phyloP scores from a whole-genome alignment of 2,797 vertebrate genomes.

The Austrolebias charrua region DNA sequence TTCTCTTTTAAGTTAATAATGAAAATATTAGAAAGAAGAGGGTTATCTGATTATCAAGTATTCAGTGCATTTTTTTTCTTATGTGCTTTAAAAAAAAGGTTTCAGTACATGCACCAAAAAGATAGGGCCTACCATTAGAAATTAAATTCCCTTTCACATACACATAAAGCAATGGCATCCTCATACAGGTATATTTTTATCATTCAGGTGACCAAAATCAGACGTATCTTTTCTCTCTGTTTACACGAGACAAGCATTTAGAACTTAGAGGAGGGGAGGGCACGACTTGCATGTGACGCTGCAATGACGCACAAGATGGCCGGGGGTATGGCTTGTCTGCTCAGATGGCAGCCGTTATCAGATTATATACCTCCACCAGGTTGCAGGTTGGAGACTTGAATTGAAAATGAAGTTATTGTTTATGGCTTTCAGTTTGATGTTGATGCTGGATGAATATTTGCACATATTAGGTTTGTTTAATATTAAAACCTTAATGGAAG shows the following conservation, averaged over 20 bases:
- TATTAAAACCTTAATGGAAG: not conserved
- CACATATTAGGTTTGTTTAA: not conserved
- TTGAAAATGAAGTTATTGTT: conserved; percentile 16
- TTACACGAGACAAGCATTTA: conserved; percentile 24
- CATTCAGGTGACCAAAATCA: conserved; percentile 29
- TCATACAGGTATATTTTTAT: conserved; percentile 11
- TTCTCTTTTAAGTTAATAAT: conserved; percentile 30
- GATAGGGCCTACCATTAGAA: not conserved
- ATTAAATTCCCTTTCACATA: not conserved
- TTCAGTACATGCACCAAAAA: conserved; percentile 1
- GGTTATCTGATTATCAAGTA: conserved; percentile 12
- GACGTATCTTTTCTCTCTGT: conserved; percentile 15
- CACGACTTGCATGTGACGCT: conserved; percentile 5
- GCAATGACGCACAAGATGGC: conserved; percentile 47
- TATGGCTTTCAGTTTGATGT: conserved; percentile 17
- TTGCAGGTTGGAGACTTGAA: conserved; percentile 39
- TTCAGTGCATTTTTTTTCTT: not conserved
- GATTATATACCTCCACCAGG: conserved; percentile 53
- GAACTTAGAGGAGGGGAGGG: conserved; percentile 15
- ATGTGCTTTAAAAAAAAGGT: not conserved
- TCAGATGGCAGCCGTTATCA: conserved; percentile 57
- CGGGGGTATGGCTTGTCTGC: conserved; percentile 45
- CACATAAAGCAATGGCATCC: not conserved
- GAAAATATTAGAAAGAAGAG: conserved; percentile 27
- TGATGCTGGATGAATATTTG: conserved; percentile 1